phyloP scores from a whole-genome alignment of 2,113 vertebrate species.

The Dendrocopos noguchii region DNA sequence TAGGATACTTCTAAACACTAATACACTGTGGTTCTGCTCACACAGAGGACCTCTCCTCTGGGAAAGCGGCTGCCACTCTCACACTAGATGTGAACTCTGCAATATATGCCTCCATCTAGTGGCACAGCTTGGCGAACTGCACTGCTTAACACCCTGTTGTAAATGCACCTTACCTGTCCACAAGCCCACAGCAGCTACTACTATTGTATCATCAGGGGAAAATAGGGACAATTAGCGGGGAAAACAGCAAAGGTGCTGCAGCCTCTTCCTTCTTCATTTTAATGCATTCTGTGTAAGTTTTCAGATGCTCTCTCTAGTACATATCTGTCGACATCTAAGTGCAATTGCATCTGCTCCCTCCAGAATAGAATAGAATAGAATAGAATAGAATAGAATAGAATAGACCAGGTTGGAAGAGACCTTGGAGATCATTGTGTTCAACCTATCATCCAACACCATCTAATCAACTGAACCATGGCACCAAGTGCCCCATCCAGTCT shows the following conservation, averaged over 20 bases:
- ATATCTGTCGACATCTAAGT: neutral
- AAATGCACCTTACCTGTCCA: fast-evolving
- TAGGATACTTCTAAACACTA: neutral
- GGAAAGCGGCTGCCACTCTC: fast-evolving
- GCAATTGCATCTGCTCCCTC: neutral
- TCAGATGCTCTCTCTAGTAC: neutral
- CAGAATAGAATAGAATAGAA: too few species aligned
- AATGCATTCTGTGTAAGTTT: neutral
- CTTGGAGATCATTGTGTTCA: too few species aligned
- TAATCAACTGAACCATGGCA: too few species aligned
- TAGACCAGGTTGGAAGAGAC: too few species aligned
- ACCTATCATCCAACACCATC: too few species aligned
- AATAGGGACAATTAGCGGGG: neutral
- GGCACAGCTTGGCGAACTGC: neutral
- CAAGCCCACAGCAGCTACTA: neutral
- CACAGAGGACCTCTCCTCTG: fast-evolving
- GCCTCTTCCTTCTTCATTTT: neutral
- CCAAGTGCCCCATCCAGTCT: too few species aligned
- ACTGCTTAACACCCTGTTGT: fast-evolving
- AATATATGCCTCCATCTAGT: slow-evolving; percentile 40
- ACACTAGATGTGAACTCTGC: fast-evolving
- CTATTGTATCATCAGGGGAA: fast-evolving
- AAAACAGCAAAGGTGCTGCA: neutral
- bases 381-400: too few species aligned
- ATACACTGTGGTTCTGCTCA: fast-evolving